Evolutionary conservation across 2,797 vertebrate genomes (phyloP).

Genomic region (Ctenopoma kingsleyae): DNA sequence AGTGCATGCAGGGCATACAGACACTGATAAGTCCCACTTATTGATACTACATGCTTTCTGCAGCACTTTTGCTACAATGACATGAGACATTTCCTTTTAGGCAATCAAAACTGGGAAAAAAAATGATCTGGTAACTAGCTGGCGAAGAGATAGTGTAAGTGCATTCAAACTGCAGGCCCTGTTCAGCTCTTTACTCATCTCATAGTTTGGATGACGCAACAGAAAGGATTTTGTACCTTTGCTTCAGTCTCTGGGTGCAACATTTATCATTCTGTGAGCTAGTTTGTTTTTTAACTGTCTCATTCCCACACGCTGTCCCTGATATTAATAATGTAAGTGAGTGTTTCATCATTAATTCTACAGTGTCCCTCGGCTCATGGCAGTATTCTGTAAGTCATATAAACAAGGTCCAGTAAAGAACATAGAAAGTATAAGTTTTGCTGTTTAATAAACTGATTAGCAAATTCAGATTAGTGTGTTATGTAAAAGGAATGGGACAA

Average conservation of each 20-base stretch:
- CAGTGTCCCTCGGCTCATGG: background rate
- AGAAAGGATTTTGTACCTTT: background rate
- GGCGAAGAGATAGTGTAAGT: too few relatives aligned
- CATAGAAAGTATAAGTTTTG: background rate
- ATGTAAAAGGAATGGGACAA: background rate
- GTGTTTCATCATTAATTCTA: background rate
- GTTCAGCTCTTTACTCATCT: background rate
- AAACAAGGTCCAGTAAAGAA: background rate
- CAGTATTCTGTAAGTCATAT: background rate
- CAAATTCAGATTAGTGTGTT: background rate
- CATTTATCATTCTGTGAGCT: background rate
- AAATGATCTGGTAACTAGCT: too few relatives aligned
- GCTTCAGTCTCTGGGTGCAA: background rate
- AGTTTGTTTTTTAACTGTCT: background rate
- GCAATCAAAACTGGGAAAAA: background rate
- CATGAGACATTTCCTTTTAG: background rate
- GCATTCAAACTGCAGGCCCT: background rate
- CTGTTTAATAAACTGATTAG: background rate
- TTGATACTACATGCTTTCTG: background rate
- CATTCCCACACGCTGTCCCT: background rate
- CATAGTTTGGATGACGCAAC: constrained; percentile 12
- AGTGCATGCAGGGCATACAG: constrained; percentile 2
- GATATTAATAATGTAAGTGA: background rate
- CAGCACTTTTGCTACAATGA: background rate
- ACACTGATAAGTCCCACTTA: constrained; percentile 3